Evolutionary conservation across 1,140 invertebrate species (phyloP), one percentile per base, ranked within the genome.

Genomic region (Venustaconcha ellipsiformis): DNA sequence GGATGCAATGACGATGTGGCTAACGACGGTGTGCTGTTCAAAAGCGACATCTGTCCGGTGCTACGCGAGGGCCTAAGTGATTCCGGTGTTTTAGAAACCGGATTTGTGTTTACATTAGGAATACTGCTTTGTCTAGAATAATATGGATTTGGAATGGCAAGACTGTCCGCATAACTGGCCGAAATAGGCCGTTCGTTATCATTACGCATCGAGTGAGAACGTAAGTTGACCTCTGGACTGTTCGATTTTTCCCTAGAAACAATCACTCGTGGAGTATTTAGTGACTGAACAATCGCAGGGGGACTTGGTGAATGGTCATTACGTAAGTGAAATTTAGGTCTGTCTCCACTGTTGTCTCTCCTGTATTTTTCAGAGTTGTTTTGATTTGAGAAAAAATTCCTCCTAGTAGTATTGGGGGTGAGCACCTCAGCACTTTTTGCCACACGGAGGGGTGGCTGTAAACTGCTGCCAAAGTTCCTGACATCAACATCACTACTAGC

Each of bases 301-400:
- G 75, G 75, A 57, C 75, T 77, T 18, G 75, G 75, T 66, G 68
- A 66, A 63, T 77, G 72, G 48, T 77, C 75, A 67, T 72, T 77
- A 17, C 72, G 65, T 17, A 77, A 59, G 62, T 77, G 75, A 56
- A 77, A 77, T 63, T 77, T 70, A 48, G 75, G 75, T 23, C 75
- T 56, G 20, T 77, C 69, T 48, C 37, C 37, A 57, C 64, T 77
- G 62, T 62, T 68, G n/a, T 56, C 70, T 57, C 37, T 67, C 6
- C 72, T 66, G 14, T 60, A 30, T 57, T 68, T 57, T 6, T 55
- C 62, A 48, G 23, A 57, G 26, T 58, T 13, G 11, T 48, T 48
- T 48, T 48, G 37, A 48, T 48, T 48, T 20, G 69, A 66, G 37
- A 65, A 77, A 58, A 77, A 71, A 55, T 72, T 72, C 55, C 67